Percentiles rank a stretch among this genome's conserved stretches.
Evolutionary conservation across 2,797 vertebrate species (phyloP).

Genomic region (Sandelia bainsii): DNA sequence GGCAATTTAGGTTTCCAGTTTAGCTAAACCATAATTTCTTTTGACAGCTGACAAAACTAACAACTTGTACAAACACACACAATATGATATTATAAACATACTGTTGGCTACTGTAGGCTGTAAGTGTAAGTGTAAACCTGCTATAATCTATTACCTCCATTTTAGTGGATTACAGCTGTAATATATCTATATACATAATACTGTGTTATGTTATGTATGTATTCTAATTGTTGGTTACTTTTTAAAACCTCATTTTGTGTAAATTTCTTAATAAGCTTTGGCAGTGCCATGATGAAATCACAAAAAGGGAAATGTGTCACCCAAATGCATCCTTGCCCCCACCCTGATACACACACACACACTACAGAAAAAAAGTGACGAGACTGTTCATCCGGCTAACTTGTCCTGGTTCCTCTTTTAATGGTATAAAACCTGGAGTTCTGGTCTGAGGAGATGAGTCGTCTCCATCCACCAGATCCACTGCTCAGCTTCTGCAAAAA

Average conservation of each 20-base stretch:
- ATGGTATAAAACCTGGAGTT: constrained; percentile 51
- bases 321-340: neutral
- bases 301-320: constrained; percentile 38
- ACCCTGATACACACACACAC: constrained; percentile 22
- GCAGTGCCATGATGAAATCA: constrained; percentile 23
- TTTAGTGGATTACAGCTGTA: neutral
- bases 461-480: constrained; percentile 30
- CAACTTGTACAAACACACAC: no score
- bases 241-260: neutral
- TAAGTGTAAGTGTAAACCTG: neutral
- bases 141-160: neutral
- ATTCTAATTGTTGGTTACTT: neutral
- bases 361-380: neutral
- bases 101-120: neutral
- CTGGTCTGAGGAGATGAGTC: constrained; percentile 34
- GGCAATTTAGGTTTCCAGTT: no score
- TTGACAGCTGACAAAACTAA: no score
- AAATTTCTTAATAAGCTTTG: neutral
- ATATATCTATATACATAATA: neutral
- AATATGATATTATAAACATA: neutral
- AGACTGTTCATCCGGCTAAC: constrained; percentile 20
- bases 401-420: constrained; percentile 69
- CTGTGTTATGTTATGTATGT: neutral
- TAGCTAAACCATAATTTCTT: no score
- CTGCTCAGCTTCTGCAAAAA: constrained; percentile 31